Base-by-base conservation (phyloP, 2,113 vertebrate genomes). In the Salminus brasiliensis region DNA sequence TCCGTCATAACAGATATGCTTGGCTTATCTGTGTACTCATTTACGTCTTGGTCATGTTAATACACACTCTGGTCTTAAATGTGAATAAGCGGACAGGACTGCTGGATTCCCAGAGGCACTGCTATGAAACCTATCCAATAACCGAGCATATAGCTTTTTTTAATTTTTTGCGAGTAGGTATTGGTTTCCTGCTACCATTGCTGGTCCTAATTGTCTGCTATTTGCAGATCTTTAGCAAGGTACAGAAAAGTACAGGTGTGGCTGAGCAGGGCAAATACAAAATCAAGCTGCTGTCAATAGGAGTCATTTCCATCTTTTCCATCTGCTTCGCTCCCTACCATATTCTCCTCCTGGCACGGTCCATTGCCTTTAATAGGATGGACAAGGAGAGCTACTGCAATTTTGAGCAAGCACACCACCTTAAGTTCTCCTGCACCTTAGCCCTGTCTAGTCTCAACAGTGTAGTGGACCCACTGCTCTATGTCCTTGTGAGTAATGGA, bases 251-350 rank as follows among this genome's bases (percentile, higher is more conserved):
- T 76, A 83, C 83, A 0, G 90, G 91, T 21, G 75, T 95, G 29
- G 89, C 47, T 0, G 27, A 36, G 10, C 87, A 88, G 55, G 85
- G 65, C 2, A 94, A 95, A 65, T 84, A 79, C 18, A 95, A 95
- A 74, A 91, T 95, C 1, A 90, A 88, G 12, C 70, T 91, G 16
- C 88, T 95, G 2, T 94, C 92, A 0, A 88, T 88, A 49, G 91
- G 89, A 1, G 92, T 95, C 68, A 92, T 94, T 25, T 84, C 83
- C 21, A 95, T 95, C 80, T 95, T 93, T 83, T 89, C 91, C 0
- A 5, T 94, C 57, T 94, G 93, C 81, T 95, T 91, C 16, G 92
- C 93, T 1, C 94, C 94, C 0, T 95, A 95, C 81, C 93, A 95
- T 78, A 43, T 94, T 25, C 77, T 94, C 53, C 84, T 95, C 45